A percentile compares a stretch with the other conserved stretches of the same genome.
These are phyloP conservation scores for Ischnura elegans DNA, from an alignment of 2,888 invertebrate genomes.

Conservation along the genomic window DNA sequence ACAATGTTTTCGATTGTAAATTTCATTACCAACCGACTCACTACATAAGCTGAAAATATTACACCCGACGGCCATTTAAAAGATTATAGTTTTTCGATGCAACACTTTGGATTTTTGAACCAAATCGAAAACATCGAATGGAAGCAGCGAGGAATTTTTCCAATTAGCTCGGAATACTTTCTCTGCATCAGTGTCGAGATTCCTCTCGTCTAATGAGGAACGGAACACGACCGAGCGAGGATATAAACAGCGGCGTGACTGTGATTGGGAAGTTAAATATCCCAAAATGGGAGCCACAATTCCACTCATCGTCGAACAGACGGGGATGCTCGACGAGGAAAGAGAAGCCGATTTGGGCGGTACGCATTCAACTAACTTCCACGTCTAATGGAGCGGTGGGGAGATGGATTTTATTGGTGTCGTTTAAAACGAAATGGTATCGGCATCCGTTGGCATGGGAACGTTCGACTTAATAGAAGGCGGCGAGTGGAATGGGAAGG, in stretches of 20 bases:
- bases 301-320: neutral
- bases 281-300: neutral
- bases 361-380: neutral
- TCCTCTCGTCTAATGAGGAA: neutral
- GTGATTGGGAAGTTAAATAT: neutral
- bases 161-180: too few relatives aligned
- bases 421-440: slow-evolving; percentile 12
- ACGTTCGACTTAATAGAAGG: neutral
- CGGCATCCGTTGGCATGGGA: neutral
- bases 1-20: too few relatives aligned
- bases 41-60: too few relatives aligned
- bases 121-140: too few relatives aligned
- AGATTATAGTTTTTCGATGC: too few relatives aligned
- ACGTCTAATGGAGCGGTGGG: neutral
- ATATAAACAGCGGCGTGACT: too few relatives aligned
- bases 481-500: neutral
- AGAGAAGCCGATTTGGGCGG: neutral
- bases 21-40: too few relatives aligned
- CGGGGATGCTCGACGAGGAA: too few relatives aligned
- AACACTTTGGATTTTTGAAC: too few relatives aligned
- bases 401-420: neutral
- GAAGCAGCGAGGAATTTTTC: too few relatives aligned
- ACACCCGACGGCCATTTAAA: too few relatives aligned
- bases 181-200: neutral
- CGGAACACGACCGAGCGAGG: neutral